Evolutionary conservation across 2,888 invertebrate species (phyloP), one percentile per base, ranked within the genome.

Genomic region (Agriotes lineatus): DNA sequence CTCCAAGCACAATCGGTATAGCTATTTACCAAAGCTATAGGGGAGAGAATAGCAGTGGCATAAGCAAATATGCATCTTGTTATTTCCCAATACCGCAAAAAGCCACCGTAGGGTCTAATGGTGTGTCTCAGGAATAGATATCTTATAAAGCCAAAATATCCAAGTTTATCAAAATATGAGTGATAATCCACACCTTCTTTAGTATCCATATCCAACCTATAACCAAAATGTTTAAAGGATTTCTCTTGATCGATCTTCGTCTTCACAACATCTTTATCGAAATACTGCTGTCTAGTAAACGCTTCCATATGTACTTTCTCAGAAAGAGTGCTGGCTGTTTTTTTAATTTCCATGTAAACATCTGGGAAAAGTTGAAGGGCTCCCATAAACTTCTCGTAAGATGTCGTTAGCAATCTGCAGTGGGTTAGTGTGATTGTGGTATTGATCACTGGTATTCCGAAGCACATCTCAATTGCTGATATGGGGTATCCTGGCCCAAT

Each of bases 261-360:
- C 12, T n/a, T 20, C 6, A 22, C 1, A 18, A n/a, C n/a, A 2
- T 19, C 16, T 42, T 4, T 16, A 2, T 42, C 14, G 16, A 3
- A 16, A 6, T 48, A 9, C 5, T 20, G 1, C 2, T 19, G 19
- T 22, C 12, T 2, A 4, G 22, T 2, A 3, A 33, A 9, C 3
- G 1, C 30, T 50, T 50, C 12, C 1, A 50, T 30, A 16, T 50
- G 1, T 14, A 30, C 7, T 7, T 2, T 70, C 1, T 50, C 4
- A 5, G 48, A 30, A 0, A 33, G 9, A n/a, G n/a, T 35, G 9
- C 39, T 10, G 2, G 67, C 44, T 6, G 58, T 63, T 9, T 48
- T 72, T 67, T 86, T 85, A 2, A 86, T 59, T 63, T 85, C 85
- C 69, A 85, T 84, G 63, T 86, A 78, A 1, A 76, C 72, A 78